Percentiles rank a stretch among this genome's conserved stretches.
phyloP scores from a whole-genome alignment of 2,888 invertebrate species.

The Apeira syringaria region DNA sequence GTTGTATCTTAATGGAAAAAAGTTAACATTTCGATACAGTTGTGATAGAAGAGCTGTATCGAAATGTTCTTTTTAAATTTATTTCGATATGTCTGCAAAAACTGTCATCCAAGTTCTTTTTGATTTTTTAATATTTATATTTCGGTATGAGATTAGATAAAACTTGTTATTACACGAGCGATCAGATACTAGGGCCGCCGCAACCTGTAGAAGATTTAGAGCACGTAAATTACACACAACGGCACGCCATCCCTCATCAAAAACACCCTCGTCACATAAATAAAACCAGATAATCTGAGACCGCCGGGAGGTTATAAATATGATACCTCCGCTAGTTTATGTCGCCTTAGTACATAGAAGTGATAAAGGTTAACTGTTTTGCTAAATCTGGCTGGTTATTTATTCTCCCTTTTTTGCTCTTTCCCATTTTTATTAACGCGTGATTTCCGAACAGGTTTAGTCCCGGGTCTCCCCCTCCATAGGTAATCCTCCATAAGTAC shows the following conservation, averaged over 20 bases:
- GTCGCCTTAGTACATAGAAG: conserved; percentile 39
- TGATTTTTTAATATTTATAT: too few species aligned
- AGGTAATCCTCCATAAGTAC: too few species aligned
- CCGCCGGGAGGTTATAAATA: conserved; percentile 46
- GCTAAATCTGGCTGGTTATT: conserved; percentile 4
- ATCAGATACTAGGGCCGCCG: conserved; percentile 49
- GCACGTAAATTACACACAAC: conserved; percentile 56
- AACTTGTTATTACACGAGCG: conserved; percentile 37
- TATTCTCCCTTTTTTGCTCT: neutral
- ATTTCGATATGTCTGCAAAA: too few species aligned
- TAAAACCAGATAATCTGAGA: conserved; percentile 51
- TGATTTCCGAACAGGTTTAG: too few species aligned
- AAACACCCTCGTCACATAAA: conserved; percentile 65
- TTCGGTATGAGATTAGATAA: too few species aligned
- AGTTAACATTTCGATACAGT: too few species aligned
- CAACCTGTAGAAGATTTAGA: conserved; percentile 45
- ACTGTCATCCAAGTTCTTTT: too few species aligned
- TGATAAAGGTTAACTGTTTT: conserved; percentile 33
- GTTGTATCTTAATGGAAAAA: too few species aligned
- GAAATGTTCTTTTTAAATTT: too few species aligned
- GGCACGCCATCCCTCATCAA: conserved; percentile 57
- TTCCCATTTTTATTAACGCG: too few species aligned
- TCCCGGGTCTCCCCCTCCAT: too few species aligned
- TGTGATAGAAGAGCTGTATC: too few species aligned
- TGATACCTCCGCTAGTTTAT: conserved; percentile 47